Evolutionary conservation across 2,888 invertebrate species (phyloP), one percentile per base, ranked within the genome.

Genomic region (Cerastoderma edule): DNA sequence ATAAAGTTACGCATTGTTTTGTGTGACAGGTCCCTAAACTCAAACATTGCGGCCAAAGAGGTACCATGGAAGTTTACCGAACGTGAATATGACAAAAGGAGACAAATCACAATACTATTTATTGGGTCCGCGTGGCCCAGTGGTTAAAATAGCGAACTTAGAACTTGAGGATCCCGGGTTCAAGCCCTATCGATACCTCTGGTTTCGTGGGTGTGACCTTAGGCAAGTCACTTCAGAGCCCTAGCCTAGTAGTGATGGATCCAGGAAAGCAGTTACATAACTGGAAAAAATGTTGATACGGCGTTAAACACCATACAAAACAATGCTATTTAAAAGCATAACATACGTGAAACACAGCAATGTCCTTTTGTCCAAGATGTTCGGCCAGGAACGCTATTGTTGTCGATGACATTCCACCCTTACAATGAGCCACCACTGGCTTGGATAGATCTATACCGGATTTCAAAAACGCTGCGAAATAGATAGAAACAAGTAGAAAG

Each of bases 371-470:
- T 5, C 87, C 89, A 50, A 84, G 79, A 35, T 83, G 63, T 33
- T 74, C 67, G 1, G 85, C 85, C 10, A 83, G 86, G 22, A 90
- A 72, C 16, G 85, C 81, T 13, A 90, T 63, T 22, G 87, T 76
- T 72, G 89, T 89, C 0, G 89, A 87, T 0, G 88, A 85, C 85
- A 87, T 87, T 2, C 89, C 89, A 63, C 84, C 84, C 75, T 84
- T 83, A 73, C 89, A 89, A 63, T 86, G 79, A 6, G 80, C 76
- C 16, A 71, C 80, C 32, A 88, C 4, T 5, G 86, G 85, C 39
- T 75, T 68, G 0, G 8, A 63, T 2, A 87, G 57, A 64, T 88
- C 88, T n/a, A 89, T 69, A 5, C 84, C 85, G 1, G 74, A 74
- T 8, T 65, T 39, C 8, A 24, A 13, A 19, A 60, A 60, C 10